phyloP scores from a whole-genome alignment of 2,797 vertebrate species.

The Rachycentron canadum region DNA sequence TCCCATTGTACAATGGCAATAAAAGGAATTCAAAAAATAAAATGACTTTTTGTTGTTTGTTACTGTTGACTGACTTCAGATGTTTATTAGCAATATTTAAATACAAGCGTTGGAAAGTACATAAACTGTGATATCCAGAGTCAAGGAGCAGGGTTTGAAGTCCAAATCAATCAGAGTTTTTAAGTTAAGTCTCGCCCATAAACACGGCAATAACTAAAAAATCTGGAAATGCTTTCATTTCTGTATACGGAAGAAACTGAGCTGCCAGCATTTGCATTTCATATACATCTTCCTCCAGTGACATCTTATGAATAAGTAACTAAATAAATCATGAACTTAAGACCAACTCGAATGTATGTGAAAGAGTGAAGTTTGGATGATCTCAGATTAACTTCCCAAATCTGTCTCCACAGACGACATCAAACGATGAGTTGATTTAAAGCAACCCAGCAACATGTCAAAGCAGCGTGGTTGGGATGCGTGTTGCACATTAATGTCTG shows the following conservation, averaged over 20 bases:
- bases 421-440: not conserved
- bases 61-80: not conserved
- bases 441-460: not conserved
- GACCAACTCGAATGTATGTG: not conserved
- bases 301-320: slow-evolving; percentile 2
- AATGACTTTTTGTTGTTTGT: not conserved
- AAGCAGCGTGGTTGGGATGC: not conserved
- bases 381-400: not conserved
- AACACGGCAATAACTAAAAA: slow-evolving; percentile 2
- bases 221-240: slow-evolving; percentile 7
- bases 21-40: not conserved
- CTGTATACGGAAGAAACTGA: slow-evolving; percentile 9
- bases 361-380: slow-evolving; percentile 7
- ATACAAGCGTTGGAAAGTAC: not conserved
- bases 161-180: not conserved
- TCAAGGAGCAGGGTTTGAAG: slow-evolving; percentile 17
- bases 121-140: not conserved
- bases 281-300: not conserved
- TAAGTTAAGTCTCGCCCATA: slow-evolving; percentile 6
- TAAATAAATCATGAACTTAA: not conserved
- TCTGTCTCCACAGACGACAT: not conserved
- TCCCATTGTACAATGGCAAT: too few relatives aligned
- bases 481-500: not conserved
- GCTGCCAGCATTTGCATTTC: slow-evolving; percentile 22
- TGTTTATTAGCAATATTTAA: not conserved